Conservation (phyloP, 1,140 invertebrate species). For the Polyergus mexicanus region DNA sequence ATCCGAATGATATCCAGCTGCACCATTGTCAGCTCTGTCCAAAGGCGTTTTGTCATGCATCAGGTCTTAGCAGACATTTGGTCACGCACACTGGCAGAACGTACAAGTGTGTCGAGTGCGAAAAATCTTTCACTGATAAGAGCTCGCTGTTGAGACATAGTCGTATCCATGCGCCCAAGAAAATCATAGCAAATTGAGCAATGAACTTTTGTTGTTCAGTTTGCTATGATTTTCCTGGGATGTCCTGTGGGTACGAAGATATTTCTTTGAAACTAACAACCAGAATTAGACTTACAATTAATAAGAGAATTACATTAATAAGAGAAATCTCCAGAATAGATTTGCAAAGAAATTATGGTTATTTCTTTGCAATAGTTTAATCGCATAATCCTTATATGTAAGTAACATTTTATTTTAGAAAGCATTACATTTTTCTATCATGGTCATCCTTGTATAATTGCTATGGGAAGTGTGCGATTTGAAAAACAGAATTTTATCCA, state of each 20-base stretch:
- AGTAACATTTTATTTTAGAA: neutral
- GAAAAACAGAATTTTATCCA: no score
- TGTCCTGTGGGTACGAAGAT: constrained; percentile 1
- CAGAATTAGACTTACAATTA: neutral
- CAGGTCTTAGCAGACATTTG: constrained; percentile 90
- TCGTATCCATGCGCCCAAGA: constrained; percentile 85
- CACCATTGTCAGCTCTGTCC: constrained; percentile 90
- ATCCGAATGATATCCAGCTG: constrained; percentile 87
- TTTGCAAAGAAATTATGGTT: constrained; percentile 15
- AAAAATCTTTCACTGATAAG: constrained; percentile 90
- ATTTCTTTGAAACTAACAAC: neutral
- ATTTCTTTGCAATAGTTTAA: constrained; percentile 21
- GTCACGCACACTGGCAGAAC: constrained; percentile 90
- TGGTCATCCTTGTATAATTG: constrained; percentile 30
- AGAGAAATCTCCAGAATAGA: neutral
- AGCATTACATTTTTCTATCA: constrained; percentile 1
- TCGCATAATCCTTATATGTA: neutral
- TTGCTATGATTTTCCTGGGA: constrained; percentile 8
- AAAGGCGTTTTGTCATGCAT: constrained; percentile 90
- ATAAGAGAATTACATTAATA: constrained; percentile 18
- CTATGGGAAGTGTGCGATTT: neutral
- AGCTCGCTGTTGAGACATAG: constrained; percentile 90
- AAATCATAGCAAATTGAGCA: constrained; percentile 70
- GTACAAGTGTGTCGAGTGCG: constrained; percentile 89
- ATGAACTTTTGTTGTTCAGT: constrained; percentile 13